These are phyloP conservation scores for Papilio dardanus DNA, from an alignment of 1,140 invertebrate genomes.

Conservation along the genomic window DNA sequence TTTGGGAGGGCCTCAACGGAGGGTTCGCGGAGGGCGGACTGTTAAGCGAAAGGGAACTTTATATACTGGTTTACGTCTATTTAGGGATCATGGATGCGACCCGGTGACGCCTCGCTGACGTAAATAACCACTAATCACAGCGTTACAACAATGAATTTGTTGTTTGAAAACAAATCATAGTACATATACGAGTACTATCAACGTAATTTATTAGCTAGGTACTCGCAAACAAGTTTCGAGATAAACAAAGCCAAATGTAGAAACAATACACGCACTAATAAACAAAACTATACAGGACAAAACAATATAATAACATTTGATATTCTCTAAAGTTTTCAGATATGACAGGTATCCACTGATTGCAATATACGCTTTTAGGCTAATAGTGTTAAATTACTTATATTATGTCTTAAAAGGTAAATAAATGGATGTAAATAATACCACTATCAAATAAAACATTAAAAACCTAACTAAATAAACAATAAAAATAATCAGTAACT, in stretches of 20 bases:
- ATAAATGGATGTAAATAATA: no score
- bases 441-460: no score
- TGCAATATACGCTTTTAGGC: no score
- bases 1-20: slow-evolving; percentile 40
- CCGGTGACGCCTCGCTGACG: slow-evolving; percentile 40
- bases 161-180: slow-evolving; percentile 8
- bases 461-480: no score
- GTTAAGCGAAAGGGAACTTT: slow-evolving; percentile 59
- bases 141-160: slow-evolving; percentile 23
- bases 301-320: neutral
- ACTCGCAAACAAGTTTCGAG: neutral
- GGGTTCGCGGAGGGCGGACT: slow-evolving; percentile 53
- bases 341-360: no score
- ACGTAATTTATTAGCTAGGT: neutral
- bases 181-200: neutral
- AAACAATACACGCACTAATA: neutral
- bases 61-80: slow-evolving; percentile 61
- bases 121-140: slow-evolving; percentile 36
- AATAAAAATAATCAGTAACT: no score
- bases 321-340: neutral
- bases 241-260: neutral
- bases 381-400: no score
- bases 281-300: neutral
- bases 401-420: no score
- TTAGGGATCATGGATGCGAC: slow-evolving; percentile 51